Percentiles rank a stretch among this genome's conserved stretches.
Conservation (phyloP, 2,113 vertebrate genomes). For the Ictalurus furcatus region DNA sequence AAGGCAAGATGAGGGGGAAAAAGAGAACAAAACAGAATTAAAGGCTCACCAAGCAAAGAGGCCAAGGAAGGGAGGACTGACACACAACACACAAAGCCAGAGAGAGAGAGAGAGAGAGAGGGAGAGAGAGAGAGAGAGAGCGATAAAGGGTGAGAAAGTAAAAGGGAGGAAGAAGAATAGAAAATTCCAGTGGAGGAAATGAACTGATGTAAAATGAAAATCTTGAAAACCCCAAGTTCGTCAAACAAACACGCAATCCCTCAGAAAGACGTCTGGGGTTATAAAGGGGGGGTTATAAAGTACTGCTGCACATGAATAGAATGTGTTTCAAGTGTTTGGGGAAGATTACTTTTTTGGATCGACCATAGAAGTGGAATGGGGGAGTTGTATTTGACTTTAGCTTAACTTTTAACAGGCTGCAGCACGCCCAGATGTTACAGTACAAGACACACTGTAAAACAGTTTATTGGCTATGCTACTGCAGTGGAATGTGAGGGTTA, state of each 20-base stretch:
- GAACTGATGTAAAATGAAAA: conserved; percentile 41
- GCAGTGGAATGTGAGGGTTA: conserved; percentile 33
- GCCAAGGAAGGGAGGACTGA: conserved; percentile 43
- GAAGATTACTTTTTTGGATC: conserved; percentile 30
- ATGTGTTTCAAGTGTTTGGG: conserved; percentile 18
- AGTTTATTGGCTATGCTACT: conserved; percentile 14
- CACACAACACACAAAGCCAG: conserved; percentile 30
- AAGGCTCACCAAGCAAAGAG: conserved; percentile 41
- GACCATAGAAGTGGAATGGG: conserved; percentile 8
- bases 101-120: neutral
- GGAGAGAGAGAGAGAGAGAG: neutral
- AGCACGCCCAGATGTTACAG: conserved; percentile 27
- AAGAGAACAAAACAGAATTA: conserved; percentile 46
- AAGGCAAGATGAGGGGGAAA: conserved; percentile 13
- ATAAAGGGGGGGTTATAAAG: too few relatives aligned
- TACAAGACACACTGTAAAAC: conserved; percentile 37
- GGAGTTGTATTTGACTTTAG: conserved; percentile 14
- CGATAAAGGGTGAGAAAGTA: neutral
- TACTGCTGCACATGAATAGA: conserved; percentile 1
- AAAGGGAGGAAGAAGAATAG: neutral
- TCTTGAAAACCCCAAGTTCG: conserved; percentile 15
- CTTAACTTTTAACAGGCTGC: conserved; percentile 32
- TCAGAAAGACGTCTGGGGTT: neutral
- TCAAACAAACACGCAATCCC: conserved; percentile 13
- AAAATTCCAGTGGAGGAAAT: conserved; percentile 21